Evolutionary conservation across 2,888 invertebrate genomes (phyloP), one percentile per base, ranked within the genome.

Genomic region (Marasmarcha lunaedactyla): DNA sequence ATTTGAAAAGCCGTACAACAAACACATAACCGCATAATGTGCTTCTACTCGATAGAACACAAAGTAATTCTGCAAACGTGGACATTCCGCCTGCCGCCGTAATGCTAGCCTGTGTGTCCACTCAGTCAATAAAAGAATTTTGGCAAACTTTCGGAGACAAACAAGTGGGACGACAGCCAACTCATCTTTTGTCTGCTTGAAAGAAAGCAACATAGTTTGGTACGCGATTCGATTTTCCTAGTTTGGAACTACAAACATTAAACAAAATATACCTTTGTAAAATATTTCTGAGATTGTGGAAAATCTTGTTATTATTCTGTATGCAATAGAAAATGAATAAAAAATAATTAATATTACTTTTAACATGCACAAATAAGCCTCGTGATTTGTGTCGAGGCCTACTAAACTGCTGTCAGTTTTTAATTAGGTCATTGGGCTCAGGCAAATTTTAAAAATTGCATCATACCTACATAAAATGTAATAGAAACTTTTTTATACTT

Each of bases 121-220:
- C 68, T 74, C 71, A 73, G 71, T 76, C 76, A 74, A 78, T 81
- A 79, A 78, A 79, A 76, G 65, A 73, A 76, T 78, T 78, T 81
- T 79, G 81, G 79, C 79, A 79, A 79, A 78, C 72, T 78, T 74
- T 74, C 66, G 70, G 67, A 73, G 76, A 78, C 78, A 76, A 76
- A 76, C 78, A 74, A 77, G 68, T 77, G 76, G 79, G 81, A 76
- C 70, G 70, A 63, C 64, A 62, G 81, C 79, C 81, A 81, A 79
- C 71, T 79, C 76, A 79, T 79, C 79, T 77, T 76, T 79, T 78
- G 79, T 79, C 72, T 74, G 66, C 69, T 63, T 59, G 63, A 74
- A 72, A 76, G 63, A 74, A 71, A 74, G 71, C 65, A 71, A 71
- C 72, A 67, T 67, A 60, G 67, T 67, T 74, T 66, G 68, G 70